A percentile compares a stretch with the other conserved stretches of the same genome.
phyloP scores from a whole-genome alignment of 2,797 vertebrate species.

The Schizothorax lantsangensis region DNA sequence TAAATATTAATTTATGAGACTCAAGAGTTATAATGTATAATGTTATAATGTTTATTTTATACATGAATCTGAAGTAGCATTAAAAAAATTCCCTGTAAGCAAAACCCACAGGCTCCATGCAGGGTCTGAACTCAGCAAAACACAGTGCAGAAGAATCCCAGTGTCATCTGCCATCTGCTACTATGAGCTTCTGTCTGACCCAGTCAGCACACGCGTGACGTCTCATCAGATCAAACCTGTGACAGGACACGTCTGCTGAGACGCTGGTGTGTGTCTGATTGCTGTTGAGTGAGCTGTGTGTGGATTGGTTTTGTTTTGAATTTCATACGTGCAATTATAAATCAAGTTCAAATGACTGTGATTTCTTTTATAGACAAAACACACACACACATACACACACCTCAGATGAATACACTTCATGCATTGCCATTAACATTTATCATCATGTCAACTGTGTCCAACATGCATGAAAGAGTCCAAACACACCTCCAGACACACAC shows the following conservation, averaged over 20 bases:
- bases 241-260: neutral
- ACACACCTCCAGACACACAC: neutral
- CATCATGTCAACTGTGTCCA: constrained; percentile 19
- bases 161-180: constrained; percentile 29
- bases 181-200: constrained; percentile 2
- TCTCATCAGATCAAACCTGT: constrained; percentile 30
- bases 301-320: neutral
- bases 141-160: neutral
- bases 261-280: neutral
- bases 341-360: neutral
- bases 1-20: neutral
- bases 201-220: neutral
- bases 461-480: constrained; percentile 6
- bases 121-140: constrained; percentile 16
- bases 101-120: neutral
- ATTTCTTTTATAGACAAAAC: neutral
- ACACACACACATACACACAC: neutral
- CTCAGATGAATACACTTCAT: neutral
- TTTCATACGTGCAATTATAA: neutral
- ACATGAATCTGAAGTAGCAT: neutral
- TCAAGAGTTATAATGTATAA: neutral
- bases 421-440: constrained; percentile 19
- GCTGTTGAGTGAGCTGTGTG: neutral
- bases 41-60: neutral
- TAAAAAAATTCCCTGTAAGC: neutral